A percentile compares a stretch with the other conserved stretches of the same genome.
phyloP scores from a whole-genome alignment of 2,113 vertebrate species.

The Todiramphus saurophagus region DNA sequence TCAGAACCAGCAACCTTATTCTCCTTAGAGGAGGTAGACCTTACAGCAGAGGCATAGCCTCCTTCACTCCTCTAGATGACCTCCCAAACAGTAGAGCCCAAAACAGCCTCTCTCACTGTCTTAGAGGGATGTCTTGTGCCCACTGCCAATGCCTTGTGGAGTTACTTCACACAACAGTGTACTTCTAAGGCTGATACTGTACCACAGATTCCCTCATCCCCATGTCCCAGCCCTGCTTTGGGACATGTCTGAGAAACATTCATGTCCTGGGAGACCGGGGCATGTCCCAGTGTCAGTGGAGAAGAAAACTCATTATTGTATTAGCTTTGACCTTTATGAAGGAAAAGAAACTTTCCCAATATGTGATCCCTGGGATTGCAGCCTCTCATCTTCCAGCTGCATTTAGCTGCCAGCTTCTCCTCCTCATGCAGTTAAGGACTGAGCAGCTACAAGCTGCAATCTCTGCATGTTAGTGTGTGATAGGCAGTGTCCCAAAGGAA shows the following conservation, averaged over 20 bases:
- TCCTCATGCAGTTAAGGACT: neutral
- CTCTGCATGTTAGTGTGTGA: neutral
- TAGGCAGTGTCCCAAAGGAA: neutral
- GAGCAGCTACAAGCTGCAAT: neutral
- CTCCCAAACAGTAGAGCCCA: neutral
- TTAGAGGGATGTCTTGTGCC: neutral
- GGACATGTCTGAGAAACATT: neutral
- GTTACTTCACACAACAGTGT: neutral
- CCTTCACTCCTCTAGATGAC: neutral
- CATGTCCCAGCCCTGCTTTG: neutral
- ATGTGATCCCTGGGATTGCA: neutral
- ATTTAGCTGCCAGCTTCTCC: neutral
- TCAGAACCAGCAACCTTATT: neutral
- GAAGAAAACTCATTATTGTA: neutral
- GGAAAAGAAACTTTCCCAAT: neutral
- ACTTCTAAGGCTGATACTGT: neutral
- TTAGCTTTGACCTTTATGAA: conserved; percentile 8
- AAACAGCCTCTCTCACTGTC: neutral
- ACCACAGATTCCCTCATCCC: no score
- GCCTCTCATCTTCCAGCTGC: neutral
- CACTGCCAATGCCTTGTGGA: neutral
- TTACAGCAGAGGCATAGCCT: neutral
- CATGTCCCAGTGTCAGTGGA: neutral
- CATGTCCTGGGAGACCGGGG: neutral
- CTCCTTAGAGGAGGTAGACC: neutral